These are phyloP conservation scores for Gymnocheta viridis DNA, from an alignment of 2,888 invertebrate genomes.

Conservation along the genomic window DNA sequence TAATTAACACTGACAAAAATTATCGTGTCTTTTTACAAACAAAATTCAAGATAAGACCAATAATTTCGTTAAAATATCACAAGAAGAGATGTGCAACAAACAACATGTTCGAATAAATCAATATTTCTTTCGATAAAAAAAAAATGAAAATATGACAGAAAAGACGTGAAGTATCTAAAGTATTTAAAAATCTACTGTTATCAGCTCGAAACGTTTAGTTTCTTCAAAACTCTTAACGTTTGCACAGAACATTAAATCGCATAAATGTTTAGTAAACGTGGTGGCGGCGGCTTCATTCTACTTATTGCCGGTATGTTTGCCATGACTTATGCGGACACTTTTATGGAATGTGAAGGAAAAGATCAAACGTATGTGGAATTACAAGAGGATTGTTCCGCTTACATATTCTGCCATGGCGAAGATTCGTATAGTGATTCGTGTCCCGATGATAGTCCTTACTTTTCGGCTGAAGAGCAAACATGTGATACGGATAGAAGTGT, in stretches of 20 bases:
- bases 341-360: conserved; percentile 74
- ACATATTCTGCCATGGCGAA: conserved; percentile 75
- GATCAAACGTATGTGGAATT: conserved; percentile 72
- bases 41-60: conserved; percentile 22
- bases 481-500: conserved; percentile 57
- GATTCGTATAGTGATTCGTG: conserved; percentile 73
- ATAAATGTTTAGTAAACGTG: conserved; percentile 20
- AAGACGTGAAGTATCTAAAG: background rate
- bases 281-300: background rate
- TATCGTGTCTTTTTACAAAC: background rate
- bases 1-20: background rate
- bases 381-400: conserved; percentile 75
- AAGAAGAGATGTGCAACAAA: background rate
- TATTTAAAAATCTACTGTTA: conserved; percentile 31
- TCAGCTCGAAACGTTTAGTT: conserved; percentile 28
- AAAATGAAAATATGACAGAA: background rate
- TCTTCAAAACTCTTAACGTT: conserved; percentile 8
- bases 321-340: conserved; percentile 70
- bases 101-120: conserved; percentile 25
- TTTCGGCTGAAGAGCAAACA: conserved; percentile 52
- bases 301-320: background rate
- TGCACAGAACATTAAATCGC: background rate
- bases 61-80: background rate
- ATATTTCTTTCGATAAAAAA: conserved; percentile 32
- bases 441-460: conserved; percentile 62